phyloP scores from a whole-genome alignment of 2,797 vertebrate genomes.

The Macropodus opercularis region DNA sequence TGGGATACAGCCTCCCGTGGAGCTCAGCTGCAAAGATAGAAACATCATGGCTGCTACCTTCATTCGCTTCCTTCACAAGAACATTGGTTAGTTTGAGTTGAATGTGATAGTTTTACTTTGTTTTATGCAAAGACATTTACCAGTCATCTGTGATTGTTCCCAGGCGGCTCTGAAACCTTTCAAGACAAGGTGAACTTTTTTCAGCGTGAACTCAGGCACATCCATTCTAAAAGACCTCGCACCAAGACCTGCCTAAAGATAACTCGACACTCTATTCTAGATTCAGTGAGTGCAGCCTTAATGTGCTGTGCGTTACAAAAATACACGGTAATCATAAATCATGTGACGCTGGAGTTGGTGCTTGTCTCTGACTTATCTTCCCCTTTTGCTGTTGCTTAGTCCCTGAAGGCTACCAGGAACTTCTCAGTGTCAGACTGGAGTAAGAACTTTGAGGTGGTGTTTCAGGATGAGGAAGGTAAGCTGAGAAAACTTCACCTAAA shows the following conservation, averaged over 20 bases:
- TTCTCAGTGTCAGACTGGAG: conserved; percentile 99
- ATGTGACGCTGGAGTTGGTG: neutral
- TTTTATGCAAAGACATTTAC: neutral
- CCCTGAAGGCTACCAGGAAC: conserved; percentile 93
- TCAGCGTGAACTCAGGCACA: conserved; percentile 93
- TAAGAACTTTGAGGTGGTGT: conserved; percentile 98
- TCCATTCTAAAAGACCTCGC: conserved; percentile 94
- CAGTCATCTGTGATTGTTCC: conserved; percentile 15
- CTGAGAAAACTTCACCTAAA: neutral
- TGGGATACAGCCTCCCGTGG: conserved; percentile 97
- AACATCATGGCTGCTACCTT: conserved; percentile 99
- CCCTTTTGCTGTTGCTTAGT: conserved; percentile 76
- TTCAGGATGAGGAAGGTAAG: conserved; percentile 98
- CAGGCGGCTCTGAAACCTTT: conserved; percentile 98
- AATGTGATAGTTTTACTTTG: neutral
- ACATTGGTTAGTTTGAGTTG: conserved; percentile 88
- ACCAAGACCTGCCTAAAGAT: conserved; percentile 96
- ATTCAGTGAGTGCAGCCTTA: conserved; percentile 83
- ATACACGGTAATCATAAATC: neutral
- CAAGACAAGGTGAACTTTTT: conserved; percentile 99
- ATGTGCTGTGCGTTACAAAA: neutral
- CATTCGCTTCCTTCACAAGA: conserved; percentile 97
- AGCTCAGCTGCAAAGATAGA: conserved; percentile 98
- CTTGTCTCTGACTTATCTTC: neutral
- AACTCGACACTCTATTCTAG: conserved; percentile 89